These are phyloP conservation scores for Myotis davidii DNA, from an alignment of 2,113 vertebrate species.

Conservation along the genomic window DNA sequence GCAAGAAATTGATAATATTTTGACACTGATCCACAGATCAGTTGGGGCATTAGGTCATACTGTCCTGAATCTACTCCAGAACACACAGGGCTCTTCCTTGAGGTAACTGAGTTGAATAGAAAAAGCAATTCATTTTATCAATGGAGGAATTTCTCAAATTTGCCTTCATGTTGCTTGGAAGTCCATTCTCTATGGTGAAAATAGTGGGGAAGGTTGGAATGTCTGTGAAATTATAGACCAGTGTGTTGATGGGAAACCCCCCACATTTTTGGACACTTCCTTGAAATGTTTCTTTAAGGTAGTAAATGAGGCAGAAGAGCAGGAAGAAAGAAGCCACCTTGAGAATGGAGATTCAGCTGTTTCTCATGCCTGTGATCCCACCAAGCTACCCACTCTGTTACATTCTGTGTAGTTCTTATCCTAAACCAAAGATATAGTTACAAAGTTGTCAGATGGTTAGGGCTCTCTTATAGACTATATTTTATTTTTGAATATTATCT, in stretches of 20 bases:
- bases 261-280: not conserved
- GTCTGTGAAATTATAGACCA: not conserved
- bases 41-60: not conserved
- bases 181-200: not conserved
- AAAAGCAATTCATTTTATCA: not conserved
- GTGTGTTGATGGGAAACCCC: not conserved
- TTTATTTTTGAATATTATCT: not conserved
- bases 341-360: not conserved
- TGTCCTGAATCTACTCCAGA: not conserved
- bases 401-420: not conserved
- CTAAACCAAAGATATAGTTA: not conserved
- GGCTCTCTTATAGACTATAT: not conserved
- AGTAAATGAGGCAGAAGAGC: not conserved
- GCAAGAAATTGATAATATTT: not conserved
- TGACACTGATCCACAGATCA: not conserved
- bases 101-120: not conserved
- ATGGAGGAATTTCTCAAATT: not conserved
- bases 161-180: not conserved
- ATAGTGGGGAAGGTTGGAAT: not conserved
- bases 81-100: not conserved
- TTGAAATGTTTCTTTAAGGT: conserved; percentile 14
- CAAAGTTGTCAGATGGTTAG: not conserved
- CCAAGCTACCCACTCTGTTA: not conserved
- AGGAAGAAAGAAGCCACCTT: not conserved
- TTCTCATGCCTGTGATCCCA: not conserved